Base-by-base conservation (phyloP, 1,140 invertebrate species). In the Spodoptera frugiperda region DNA sequence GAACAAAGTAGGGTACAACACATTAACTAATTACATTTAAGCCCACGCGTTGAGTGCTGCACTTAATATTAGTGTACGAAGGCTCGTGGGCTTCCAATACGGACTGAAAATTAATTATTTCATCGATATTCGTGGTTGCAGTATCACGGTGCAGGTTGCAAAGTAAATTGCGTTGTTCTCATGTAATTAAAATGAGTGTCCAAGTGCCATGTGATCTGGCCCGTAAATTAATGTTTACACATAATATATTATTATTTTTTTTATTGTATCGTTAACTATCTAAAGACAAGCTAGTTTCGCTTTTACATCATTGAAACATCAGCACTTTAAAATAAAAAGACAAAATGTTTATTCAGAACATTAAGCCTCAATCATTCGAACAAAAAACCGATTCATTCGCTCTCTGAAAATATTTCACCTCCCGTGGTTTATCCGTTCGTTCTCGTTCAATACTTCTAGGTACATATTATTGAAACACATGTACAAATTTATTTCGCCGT, bases 401-500 rank as follows among this genome's bases (percentile, higher is more conserved):
- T 14, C 4, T 25, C 48, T 10, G 48, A 57, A 55, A 72, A 72
- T 72, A 72, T 72, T 72, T 71, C 14, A n/a, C 63, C 63, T 19
- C 12, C 48, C 17, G 39, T 15, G 48, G 65, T 68, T 51, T 68
- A 11, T 14, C 39, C 14, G 30, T 12, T 25, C 15, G 65, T 44
- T 39, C 15, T 53, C n/a, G 19, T 21, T 71, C 10, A 54, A 57
- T 55, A 9, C 30, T 57, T 15, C 48, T 72, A 72, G 51, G 53
- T 73, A 10, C 9, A 25, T 25, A 73, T 72, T 39, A 55, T 67
- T 25, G 33, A 49, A 76, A 79, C 78, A 76, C 59, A 67, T 79
- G 74, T 79, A 67, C 78, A 79, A 79, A 79, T 79, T 79, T 76
- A 49, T 72, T 76, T 79, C 33, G 53, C 49, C 59, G 67, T 71